Conservation (phyloP, 1,140 invertebrate species). For the Drosophila subobscura region DNA sequence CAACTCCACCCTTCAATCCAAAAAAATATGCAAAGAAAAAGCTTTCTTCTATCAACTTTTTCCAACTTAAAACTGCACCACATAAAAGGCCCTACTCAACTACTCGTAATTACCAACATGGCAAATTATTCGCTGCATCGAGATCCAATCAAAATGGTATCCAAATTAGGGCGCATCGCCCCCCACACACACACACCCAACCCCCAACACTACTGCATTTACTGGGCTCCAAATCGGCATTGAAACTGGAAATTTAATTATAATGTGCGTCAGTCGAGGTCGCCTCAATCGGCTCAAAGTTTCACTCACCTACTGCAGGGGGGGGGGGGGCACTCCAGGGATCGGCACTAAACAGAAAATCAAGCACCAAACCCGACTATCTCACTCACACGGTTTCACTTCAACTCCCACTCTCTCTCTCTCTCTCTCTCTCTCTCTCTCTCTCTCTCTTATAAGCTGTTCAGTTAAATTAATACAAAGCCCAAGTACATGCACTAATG, state of each 20-base stretch:
- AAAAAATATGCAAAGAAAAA: no score
- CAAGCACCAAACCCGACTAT: slow-evolving; percentile 7
- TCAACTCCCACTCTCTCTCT: slow-evolving; percentile 8
- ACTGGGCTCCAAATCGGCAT: slow-evolving; percentile 28
- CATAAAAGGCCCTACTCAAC: no score
- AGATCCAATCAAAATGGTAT: slow-evolving; percentile 8
- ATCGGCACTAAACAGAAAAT: slow-evolving; percentile 4
- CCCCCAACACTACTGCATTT: slow-evolving; percentile 14
- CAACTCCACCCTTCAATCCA: no score
- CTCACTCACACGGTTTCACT: slow-evolving; percentile 4
- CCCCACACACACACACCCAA: background rate
- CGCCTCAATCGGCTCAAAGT: slow-evolving; percentile 36
- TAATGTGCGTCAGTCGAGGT: slow-evolving; percentile 20
- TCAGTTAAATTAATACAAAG: slow-evolving; percentile 80
- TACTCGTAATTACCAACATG: no score
- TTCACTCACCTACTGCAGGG: slow-evolving; percentile 27
- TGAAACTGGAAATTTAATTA: slow-evolving; percentile 54
- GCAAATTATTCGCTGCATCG: no score
- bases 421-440: slow-evolving; percentile 1
- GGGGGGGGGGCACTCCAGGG: slow-evolving; percentile 5
- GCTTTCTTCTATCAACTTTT: background rate
- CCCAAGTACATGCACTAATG: slow-evolving; percentile 72
- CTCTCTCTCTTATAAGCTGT: slow-evolving; percentile 36
- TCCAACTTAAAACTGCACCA: no score
- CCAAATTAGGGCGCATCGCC: background rate